Evolutionary conservation across 1,140 invertebrate species (phyloP), one percentile per base, ranked within the genome.

Genomic region (Philopotamus ludificatus): DNA sequence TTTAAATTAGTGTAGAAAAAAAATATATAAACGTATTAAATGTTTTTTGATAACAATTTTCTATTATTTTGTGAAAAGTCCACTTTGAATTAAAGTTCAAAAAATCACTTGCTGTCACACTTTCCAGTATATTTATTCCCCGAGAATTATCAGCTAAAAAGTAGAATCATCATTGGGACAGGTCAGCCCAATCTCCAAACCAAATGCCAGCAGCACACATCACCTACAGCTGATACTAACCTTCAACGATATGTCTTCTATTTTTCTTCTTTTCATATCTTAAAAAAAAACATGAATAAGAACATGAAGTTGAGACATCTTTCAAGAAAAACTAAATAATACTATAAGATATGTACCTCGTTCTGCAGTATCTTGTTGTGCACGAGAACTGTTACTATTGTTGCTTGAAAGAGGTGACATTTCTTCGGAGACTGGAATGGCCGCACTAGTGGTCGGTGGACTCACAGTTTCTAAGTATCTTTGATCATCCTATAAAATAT

Each of bases 261-360:
- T 72, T 86, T 91, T 92, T 81, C 89, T 85, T 79, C 90, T 83
- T 81, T 92, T 92, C 70, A 85, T 82, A 78, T 92, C 88, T 89
- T 77, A 23, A 79, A 82, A 64, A 34, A 34, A n/a, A n/a, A n/a
- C n/a, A 22, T 1, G n/a, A 49, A 26, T 10, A 8, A 22, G 23
- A 3, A 10, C 26, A 15, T n/a, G n/a, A n/a, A n/a, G n/a, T n/a
- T 20, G 16, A 47, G 21, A 54, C 2, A 20, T 41, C 18, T 21
- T 23, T 16, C 23, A 51, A 64, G 58, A 39, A 21, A 65, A 53
- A 47, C 1, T 15, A 26, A 47, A 28, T 44, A 68, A 9, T 63
- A 26, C 55, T 66, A 58, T 15, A 58, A 60, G 57, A 45, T 45
- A 41, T 65, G 68, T 68, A 80, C 79, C 78, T 72, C 79, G 77